Evolutionary conservation across 2,888 invertebrate species (phyloP), one percentile per base, ranked within the genome.

Genomic region (Mesoligia furuncula): DNA sequence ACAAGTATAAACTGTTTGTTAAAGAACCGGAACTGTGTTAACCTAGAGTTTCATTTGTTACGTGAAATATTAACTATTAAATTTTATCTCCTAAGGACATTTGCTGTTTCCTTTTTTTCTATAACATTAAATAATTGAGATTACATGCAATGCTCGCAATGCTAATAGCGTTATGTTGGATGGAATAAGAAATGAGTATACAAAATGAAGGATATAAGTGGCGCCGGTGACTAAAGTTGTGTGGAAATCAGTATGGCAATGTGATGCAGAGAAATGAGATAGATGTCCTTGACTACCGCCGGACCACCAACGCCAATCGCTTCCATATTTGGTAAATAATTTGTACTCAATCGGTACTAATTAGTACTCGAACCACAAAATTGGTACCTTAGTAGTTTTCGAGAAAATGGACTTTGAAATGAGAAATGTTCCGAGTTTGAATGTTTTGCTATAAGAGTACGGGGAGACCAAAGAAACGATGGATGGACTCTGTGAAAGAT

Each of bases 31-130:
- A 84, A 79, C 76, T 87, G 85, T 83, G 86, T 80, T 87, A 57
- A 65, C n/a, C 64, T 75, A 76, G 64, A 70, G 81, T 83, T 88
- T 85, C 77, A 83, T 87, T 80, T 87, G 89, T 85, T 85, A 87
- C 42, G 66, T 80, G 65, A 83, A 79, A 79, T 79, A 67, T 81
- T 84, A 73, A 87, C 79, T 83, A 88, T 85, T 89, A 89, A 86
- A 89, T 45, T 81, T 81, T 81, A 87, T 85, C 78, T 80, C 73
- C 0, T 79, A 78, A 83, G 84, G 61, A 39, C 73, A 27, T 72
- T 48, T 77, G 24, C 15, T 1, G 48, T 39, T 73, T 76, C n/a
- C 24, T 71, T 80, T 59, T 64, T 45, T 36, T n/a, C 20, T 61
- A 17, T 59, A 15, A 31, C 9, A n/a, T 42, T 45, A 31, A 31